A percentile compares a stretch with the other conserved stretches of the same genome.
Conservation (phyloP, 2,797 vertebrate genomes). For the Gouania willdenowi region DNA sequence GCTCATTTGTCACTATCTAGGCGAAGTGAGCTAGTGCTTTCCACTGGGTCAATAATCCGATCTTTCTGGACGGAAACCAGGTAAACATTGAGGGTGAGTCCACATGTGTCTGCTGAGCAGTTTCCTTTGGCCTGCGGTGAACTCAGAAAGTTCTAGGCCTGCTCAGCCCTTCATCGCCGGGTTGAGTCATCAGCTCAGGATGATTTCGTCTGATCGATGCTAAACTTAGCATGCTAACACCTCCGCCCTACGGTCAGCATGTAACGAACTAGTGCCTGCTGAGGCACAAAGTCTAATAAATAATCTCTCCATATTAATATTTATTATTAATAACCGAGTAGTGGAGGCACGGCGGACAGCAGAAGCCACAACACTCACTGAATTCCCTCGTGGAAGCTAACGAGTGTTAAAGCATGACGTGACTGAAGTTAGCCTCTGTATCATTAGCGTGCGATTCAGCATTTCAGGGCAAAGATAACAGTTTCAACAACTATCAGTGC, state of each 20-base stretch:
- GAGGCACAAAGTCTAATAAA: background rate
- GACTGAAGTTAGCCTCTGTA: no score
- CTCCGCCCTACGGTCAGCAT: constrained; percentile 34
- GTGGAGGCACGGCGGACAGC: background rate
- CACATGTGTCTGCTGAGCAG: background rate
- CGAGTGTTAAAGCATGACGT: background rate
- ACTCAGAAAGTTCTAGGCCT: constrained; percentile 46
- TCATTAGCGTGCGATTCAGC: no score
- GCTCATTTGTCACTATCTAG: constrained; percentile 47
- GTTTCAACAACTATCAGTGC: no score
- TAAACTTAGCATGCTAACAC: constrained; percentile 55
- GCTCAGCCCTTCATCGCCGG: constrained; percentile 5
- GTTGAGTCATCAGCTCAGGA: constrained; percentile 60
- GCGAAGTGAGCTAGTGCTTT: constrained; percentile 48
- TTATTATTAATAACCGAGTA: background rate
- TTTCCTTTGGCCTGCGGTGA: background rate
- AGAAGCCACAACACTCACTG: no score
- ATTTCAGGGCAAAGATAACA: no score
- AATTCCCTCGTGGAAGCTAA: no score
- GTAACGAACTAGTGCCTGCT: background rate
- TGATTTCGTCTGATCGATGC: constrained; percentile 44
- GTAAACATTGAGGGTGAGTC: constrained; percentile 1
- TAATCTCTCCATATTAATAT: background rate
- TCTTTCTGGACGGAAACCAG: constrained; percentile 35
- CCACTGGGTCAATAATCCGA: constrained; percentile 20